Base-by-base conservation (phyloP, 2,797 vertebrate species). In the Streptopelia turtur region DNA sequence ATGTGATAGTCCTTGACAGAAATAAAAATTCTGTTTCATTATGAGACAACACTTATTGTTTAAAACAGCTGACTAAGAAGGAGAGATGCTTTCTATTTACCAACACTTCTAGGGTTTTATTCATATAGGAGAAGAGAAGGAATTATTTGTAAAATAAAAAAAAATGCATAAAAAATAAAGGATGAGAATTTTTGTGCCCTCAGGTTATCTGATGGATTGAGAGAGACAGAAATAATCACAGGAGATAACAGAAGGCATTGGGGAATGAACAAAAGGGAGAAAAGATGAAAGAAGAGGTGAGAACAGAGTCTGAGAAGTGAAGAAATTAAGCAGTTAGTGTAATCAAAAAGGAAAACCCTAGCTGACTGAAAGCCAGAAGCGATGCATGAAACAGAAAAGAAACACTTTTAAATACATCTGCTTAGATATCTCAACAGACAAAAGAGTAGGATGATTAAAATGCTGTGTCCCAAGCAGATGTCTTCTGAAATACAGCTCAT, bases 221-320 rank as follows among this genome's bases (percentile, higher is more conserved):
- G 45, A 69, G 15, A 89, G 52, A 78, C 33, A 78, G 37, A 88
- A 83, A 72, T 60, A 89, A 82, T 65, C 76, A 80, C 28, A 87
- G 43, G 17, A 92, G 88, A 86, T 79, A 95, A 93, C 16, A 94
- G 94, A 94, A 94, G 45, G 79, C 96, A 82, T 45, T 85, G 20
- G 88, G 94, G 92, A 96, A 95, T 89, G 66, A 79, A 95, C 76
- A 91, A 87, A 96, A 92, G 52, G 84, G 6, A 81, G 21, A 91
- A 95, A 89, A 84, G 82, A 95, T 91, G 53, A 96, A 97, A 97
- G 72, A 89, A 64, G 22, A 84, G 37, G 41, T 83, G 91, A 95
- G 91, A 97, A 96, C 52, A 93, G 84, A 96, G 89, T 77, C 50
- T 18, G 45, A 83, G 61, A 93, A 94, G 57, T 77, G 33, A 87